Evolutionary conservation across 2,888 invertebrate species (phyloP), one percentile per base, ranked within the genome.

Genomic region (Muschampia plurimacula): DNA sequence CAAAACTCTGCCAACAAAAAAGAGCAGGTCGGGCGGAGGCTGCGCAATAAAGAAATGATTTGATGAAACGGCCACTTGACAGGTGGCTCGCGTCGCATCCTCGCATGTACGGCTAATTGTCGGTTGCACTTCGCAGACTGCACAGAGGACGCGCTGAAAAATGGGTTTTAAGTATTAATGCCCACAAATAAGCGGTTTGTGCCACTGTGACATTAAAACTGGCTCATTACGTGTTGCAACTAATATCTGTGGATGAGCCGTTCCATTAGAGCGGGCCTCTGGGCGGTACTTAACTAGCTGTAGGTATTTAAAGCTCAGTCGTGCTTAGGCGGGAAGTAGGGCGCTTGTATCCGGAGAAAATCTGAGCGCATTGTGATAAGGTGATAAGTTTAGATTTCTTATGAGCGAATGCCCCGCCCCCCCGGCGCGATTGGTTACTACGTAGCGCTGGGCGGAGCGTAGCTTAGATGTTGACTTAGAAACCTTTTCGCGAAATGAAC

Each of bases 1-100:
- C 86, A 88, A 92, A 91, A 89, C 87, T 85, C 86, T 83, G 84
- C 83, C 81, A 79, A 88, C 85, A 92, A 93, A 93, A 86, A 91
- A 89, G 82, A 85, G 86, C 87, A 89, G 88, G 88, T 90, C 86
- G 84, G 81, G 82, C 82, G 85, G 91, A 93, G 91, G 88, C 91
- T 93, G 92, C 86, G 86, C 86, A 85, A 88, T 92, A 90, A 92
- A 92, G 91, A 92, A 92, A 93, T 92, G 93, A 93, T 94, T 94
- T 93, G 92, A 93, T 92, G 89, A 91, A 93, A 91, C 89, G 86
- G 84, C 87, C 85, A 85, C 87, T 89, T 90, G 93, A 93, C 93
- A 93, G 93, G 93, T 93, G 93, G 91, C 89, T 87, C 87, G 91
- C 89, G 89, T 86, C 88, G 86, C 85, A 86, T 88, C 88, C 84